Base-by-base conservation (phyloP, 2,113 vertebrate genomes). In the Recurvirostra avosetta region DNA sequence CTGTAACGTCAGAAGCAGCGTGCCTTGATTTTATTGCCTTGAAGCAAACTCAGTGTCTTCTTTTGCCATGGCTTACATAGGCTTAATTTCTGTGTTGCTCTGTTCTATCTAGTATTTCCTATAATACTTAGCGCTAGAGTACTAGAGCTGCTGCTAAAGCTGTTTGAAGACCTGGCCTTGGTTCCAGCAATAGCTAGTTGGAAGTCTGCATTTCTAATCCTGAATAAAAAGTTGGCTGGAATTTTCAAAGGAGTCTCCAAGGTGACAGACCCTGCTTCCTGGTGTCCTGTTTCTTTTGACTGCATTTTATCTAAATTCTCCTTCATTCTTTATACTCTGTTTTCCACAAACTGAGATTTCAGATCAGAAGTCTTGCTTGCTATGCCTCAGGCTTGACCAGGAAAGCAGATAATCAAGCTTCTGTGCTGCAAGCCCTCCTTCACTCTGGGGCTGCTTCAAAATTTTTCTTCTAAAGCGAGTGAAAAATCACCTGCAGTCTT, bases 1-100 rank as follows among this genome's bases (percentile, higher is more conserved):
- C 71, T 67, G 3, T 53, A 59, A 72, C 0, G 1, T 9, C 55
- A 80, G 53, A 85, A 34, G 17, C n/a, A 77, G 32, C 0, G 0
- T 65, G 30, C 6, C 53, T 66, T 47, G 20, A 6, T 79, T 91
- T 88, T 67, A 68, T 58, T 38, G n/a, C 1, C 34, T 53, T 75
- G n/a, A 79, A 75, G 7, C 8, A 59, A 40, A 30, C 38, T 91
- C 18, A 25, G 16, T 34, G 25, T 4, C 16, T 92, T 83, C 1
- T 62, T 92, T 75, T 70, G 47, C n/a, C 12, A 4, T 50, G 29
- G 41, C 21, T 50, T 43, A 27, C 10, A 25, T 2, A 41, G 67
- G 27, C 9, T 72, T 88, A 38, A 50, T 49, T 82, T 70, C n/a
- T 32, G 6, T 63, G 20, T 38, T 73, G 45, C 15, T 77, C 2